Evolutionary conservation across 2,888 invertebrate genomes (phyloP).

Genomic region (Thera britannica): DNA sequence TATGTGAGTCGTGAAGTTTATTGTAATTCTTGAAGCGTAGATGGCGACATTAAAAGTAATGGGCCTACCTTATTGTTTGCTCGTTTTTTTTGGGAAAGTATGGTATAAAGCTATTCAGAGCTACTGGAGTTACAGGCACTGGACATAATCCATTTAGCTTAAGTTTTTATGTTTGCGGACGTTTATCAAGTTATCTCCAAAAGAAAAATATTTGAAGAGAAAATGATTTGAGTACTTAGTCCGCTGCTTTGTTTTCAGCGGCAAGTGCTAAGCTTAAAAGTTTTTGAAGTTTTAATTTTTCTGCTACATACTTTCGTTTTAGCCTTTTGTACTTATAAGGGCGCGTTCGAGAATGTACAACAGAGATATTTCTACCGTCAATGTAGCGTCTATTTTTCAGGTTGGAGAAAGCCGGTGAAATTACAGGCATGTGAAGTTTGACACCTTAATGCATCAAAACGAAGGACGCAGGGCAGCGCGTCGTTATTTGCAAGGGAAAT

Average conservation of each 20-base stretch:
- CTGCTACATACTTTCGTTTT: background rate
- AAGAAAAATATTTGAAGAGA: too few species aligned
- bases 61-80: constrained; percentile 10
- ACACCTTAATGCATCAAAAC: too few species aligned
- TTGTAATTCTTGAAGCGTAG: constrained; percentile 34
- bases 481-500: too few species aligned
- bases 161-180: background rate
- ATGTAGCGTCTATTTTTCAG: too few species aligned
- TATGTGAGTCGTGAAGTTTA: constrained; percentile 40
- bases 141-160: background rate
- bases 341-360: too few species aligned
- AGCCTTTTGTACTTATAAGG: background rate
- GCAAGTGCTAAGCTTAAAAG: background rate
- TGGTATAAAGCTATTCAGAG: background rate
- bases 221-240: too few species aligned
- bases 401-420: too few species aligned
- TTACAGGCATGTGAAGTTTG: too few species aligned
- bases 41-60: constrained; percentile 27
- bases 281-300: too few species aligned
- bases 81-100: constrained; percentile 8
- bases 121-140: background rate
- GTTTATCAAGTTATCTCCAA: background rate
- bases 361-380: too few species aligned
- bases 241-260: background rate
- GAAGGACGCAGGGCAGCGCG: too few species aligned